Evolutionary conservation across 2,888 invertebrate genomes (phyloP).

Genomic region (Itoplectis maculator): DNA sequence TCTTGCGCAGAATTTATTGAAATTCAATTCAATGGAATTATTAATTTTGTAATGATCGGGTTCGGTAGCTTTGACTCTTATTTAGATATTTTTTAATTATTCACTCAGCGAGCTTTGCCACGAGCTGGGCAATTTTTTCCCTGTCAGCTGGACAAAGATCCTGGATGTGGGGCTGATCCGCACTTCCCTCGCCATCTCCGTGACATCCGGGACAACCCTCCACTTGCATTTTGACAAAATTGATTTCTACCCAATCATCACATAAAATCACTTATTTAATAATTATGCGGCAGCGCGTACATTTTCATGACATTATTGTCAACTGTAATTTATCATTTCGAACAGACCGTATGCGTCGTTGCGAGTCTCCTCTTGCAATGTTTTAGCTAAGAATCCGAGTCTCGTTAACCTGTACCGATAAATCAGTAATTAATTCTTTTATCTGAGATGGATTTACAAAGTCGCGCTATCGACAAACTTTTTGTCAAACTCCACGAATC

Average conservation of each 20-base stretch:
- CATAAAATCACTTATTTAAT: not conserved
- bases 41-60: no score
- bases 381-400: conserved; percentile 28
- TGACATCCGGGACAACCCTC: conserved; percentile 70
- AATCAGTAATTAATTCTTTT: not conserved
- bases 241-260: conserved; percentile 59
- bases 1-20: no score
- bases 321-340: conserved; percentile 14
- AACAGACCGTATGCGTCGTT: conserved; percentile 36
- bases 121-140: conserved; percentile 73
- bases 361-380: conserved; percentile 18
- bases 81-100: not conserved
- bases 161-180: conserved; percentile 70
- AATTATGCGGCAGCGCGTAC: not conserved
- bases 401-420: conserved; percentile 33
- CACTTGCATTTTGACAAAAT: conserved; percentile 67
- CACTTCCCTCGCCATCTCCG: conserved; percentile 54
- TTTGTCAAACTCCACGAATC: conserved; percentile 36
- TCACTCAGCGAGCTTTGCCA: conserved; percentile 75
- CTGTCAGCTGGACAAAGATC: conserved; percentile 76
- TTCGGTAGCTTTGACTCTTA: not conserved
- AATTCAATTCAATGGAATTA: no score
- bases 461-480: conserved; percentile 9
- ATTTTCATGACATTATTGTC: conserved; percentile 21
- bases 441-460: not conserved